phyloP scores from a whole-genome alignment of 2,797 vertebrate genomes.

The Melanotaenia pygmaea region DNA sequence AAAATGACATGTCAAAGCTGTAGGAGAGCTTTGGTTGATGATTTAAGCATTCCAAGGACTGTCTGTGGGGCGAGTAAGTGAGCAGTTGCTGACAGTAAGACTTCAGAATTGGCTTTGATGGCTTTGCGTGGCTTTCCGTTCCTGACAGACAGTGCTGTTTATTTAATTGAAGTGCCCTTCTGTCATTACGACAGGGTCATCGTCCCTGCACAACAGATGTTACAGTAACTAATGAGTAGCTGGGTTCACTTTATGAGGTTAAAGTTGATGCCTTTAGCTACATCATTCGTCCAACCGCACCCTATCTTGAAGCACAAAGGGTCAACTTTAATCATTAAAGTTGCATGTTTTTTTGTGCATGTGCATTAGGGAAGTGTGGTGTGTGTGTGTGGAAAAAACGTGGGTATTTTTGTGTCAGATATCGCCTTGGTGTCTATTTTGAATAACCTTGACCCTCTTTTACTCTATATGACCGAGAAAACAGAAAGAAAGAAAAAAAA shows the following conservation, averaged over 20 bases:
- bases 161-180: conserved; percentile 80
- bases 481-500: conserved; percentile 6
- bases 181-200: conserved; percentile 83
- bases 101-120: conserved; percentile 64
- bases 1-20: conserved; percentile 40
- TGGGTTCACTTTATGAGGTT: conserved; percentile 83
- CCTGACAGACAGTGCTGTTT: conserved; percentile 76
- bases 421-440: conserved; percentile 57
- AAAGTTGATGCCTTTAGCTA: conserved; percentile 80
- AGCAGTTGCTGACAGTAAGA: conserved; percentile 49
- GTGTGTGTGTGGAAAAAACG: background rate
- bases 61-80: conserved; percentile 29
- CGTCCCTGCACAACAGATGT: conserved; percentile 81
- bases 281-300: conserved; percentile 60
- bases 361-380: conserved; percentile 10
- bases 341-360: conserved; percentile 29
- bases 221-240: conserved; percentile 86
- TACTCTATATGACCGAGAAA: conserved; percentile 16
- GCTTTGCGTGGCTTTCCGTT: conserved; percentile 53
- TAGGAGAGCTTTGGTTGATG: conserved; percentile 32
- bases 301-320: conserved; percentile 64
- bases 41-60: conserved; percentile 47
- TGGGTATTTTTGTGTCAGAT: conserved; percentile 21
- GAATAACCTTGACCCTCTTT: conserved; percentile 67
- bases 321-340: conserved; percentile 79